These are phyloP conservation scores for Craniophora ligustri DNA, from an alignment of 2,888 invertebrate genomes.

Conservation along the genomic window DNA sequence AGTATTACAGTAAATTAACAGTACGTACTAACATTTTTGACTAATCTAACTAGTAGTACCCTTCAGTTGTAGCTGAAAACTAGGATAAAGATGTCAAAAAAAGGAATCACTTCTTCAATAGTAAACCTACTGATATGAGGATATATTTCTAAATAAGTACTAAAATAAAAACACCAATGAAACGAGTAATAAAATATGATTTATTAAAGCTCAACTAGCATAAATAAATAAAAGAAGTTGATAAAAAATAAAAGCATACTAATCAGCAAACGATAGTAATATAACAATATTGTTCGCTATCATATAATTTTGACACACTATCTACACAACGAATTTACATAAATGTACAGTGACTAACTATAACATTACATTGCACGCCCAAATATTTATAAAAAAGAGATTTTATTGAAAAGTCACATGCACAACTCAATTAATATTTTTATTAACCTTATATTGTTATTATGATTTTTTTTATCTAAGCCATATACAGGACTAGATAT, in stretches of 20 bases:
- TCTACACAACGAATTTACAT: conserved; percentile 45
- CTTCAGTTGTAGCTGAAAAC: too few species aligned
- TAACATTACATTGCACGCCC: conserved; percentile 15
- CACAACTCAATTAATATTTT: conserved; percentile 9
- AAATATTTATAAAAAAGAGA: conserved; percentile 6
- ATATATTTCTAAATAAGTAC: neutral
- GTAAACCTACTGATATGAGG: neutral
- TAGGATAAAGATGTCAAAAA: neutral
- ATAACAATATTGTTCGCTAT: conserved; percentile 54
- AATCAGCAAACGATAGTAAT: conserved; percentile 49
- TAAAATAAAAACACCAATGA: conserved; percentile 62
- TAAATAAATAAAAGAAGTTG: conserved; percentile 70
- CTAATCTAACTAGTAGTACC: too few species aligned
- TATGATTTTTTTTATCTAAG: conserved; percentile 23
- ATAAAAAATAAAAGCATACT: conserved; percentile 55
- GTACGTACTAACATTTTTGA: too few species aligned
- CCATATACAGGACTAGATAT: conserved; percentile 34
- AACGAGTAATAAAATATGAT: conserved; percentile 79
- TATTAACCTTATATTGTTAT: conserved; percentile 1
- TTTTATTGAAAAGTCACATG: conserved; percentile 16
- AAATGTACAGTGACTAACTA: conserved; percentile 43
- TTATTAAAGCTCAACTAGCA: conserved; percentile 83
- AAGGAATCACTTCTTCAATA: neutral
- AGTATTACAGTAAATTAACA: neutral
- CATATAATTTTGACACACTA: conserved; percentile 49